Evolutionary conservation across 2,113 vertebrate species (phyloP).

Genomic region (Steatornis caripensis): DNA sequence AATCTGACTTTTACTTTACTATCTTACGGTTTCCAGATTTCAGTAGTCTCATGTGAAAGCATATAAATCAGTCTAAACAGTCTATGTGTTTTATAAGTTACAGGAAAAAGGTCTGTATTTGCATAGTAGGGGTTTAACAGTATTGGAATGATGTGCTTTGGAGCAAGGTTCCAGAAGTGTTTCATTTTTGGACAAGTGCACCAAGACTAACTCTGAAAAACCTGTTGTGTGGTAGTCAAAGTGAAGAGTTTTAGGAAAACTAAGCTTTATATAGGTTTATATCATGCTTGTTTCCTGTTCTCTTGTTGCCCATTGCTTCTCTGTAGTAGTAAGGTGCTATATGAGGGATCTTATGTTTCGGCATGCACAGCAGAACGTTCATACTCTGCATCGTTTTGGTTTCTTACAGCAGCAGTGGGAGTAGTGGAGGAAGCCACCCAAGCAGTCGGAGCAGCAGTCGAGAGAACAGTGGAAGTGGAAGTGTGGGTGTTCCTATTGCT

Average conservation of each 20-base stretch:
- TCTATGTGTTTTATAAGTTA: not conserved
- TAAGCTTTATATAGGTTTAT: not conserved
- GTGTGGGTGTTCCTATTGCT: constrained; percentile 91
- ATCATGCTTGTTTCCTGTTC: not conserved
- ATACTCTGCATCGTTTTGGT: constrained; percentile 24
- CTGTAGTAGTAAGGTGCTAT: not conserved
- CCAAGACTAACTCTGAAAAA: not conserved
- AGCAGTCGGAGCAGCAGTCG: constrained; percentile 98
- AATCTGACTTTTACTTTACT: not conserved
- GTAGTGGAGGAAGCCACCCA: constrained; percentile 95
- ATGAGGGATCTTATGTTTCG: not conserved
- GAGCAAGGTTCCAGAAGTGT: not conserved
- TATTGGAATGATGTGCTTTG: not conserved
- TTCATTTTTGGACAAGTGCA: not conserved
- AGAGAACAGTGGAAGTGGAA: constrained; percentile 98
- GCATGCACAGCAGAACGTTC: not conserved
- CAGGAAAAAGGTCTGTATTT: not conserved
- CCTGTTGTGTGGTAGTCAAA: not conserved
- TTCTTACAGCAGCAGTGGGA: constrained; percentile 88
- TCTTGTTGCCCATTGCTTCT: not conserved
- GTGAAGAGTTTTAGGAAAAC: not conserved
- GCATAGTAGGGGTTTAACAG: not conserved
- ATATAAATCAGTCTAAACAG: not conserved
- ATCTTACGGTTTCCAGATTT: not conserved
- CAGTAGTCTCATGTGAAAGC: not conserved